A percentile compares a stretch with the other conserved stretches of the same genome.
Conservation (phyloP, 1,140 invertebrate species). For the Zaprionus nigranus region DNA sequence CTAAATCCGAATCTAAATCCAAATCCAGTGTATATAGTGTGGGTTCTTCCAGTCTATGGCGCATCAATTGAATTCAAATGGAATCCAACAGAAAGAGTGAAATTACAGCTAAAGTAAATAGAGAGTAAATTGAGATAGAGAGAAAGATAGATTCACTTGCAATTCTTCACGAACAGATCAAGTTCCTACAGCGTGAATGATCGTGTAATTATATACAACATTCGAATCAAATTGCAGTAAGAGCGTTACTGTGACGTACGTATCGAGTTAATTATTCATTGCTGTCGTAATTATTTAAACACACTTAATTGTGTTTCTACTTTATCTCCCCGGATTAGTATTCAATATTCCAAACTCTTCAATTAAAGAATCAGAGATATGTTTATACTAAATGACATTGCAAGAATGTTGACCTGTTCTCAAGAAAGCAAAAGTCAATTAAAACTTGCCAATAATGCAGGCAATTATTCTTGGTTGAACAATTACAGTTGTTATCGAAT, state of each 20-base stretch:
- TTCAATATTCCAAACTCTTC: not conserved
- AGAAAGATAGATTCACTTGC: not conserved
- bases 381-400: too few relatives aligned
- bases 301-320: not conserved
- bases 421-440: not conserved
- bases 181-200: not conserved
- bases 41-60: not conserved
- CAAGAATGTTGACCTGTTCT: not conserved
- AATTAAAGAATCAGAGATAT: too few relatives aligned
- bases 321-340: not conserved
- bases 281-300: not conserved
- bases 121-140: not conserved
- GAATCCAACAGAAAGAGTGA: not conserved
- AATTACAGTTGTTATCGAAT: not conserved
- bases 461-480: not conserved
- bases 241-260: not conserved
- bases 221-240: not conserved
- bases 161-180: constrained; percentile 5
- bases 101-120: not conserved
- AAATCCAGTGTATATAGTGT: not conserved
- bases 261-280: not conserved
- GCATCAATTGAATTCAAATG: too few relatives aligned
- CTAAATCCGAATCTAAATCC: not conserved
- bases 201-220: not conserved
- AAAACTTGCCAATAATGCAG: not conserved